Percentiles rank a stretch among this genome's conserved stretches.
These are phyloP conservation scores for Rhynchomys soricoides DNA, from an alignment of 2,113 vertebrate genomes.

Conservation along the genomic window DNA sequence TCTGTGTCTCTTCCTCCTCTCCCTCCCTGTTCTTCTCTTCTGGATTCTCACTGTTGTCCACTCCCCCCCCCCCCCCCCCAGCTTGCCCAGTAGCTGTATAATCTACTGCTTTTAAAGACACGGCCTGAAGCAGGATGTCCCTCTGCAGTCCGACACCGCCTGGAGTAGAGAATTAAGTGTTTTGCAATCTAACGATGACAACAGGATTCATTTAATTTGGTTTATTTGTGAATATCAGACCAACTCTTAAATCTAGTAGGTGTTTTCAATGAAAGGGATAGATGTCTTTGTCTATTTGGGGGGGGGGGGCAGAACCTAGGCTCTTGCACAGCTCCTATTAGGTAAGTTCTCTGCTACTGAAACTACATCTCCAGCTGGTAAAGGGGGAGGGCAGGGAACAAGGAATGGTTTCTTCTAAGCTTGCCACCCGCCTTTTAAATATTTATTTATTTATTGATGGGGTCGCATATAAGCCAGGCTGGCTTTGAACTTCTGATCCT, in stretches of 20 bases:
- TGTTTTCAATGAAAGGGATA: neutral
- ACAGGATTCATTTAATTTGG: neutral
- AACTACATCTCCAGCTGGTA: neutral
- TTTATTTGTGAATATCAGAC: neutral
- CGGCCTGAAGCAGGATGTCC: neutral
- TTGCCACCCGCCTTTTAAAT: neutral
- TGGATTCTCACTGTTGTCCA: too few relatives aligned
- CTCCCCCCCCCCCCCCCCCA: too few relatives aligned
- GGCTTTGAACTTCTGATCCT: neutral
- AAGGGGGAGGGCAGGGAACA: neutral
- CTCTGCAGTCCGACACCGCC: neutral
- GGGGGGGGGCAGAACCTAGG: neutral
- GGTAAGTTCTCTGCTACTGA: neutral
- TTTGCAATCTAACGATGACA: neutral
- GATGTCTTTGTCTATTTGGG: too few relatives aligned
- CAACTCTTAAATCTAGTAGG: neutral
- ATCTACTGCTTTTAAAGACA: neutral
- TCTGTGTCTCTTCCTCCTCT: neutral
- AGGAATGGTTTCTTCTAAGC: neutral
- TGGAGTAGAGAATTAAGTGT: neutral
- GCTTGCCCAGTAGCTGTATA: neutral
- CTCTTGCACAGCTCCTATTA: neutral
- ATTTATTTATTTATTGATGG: neutral
- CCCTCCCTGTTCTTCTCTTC: neutral
- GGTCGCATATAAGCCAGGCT: neutral